These are phyloP conservation scores for Microtus montanus DNA, from an alignment of 2,113 vertebrate species.

Conservation along the genomic window DNA sequence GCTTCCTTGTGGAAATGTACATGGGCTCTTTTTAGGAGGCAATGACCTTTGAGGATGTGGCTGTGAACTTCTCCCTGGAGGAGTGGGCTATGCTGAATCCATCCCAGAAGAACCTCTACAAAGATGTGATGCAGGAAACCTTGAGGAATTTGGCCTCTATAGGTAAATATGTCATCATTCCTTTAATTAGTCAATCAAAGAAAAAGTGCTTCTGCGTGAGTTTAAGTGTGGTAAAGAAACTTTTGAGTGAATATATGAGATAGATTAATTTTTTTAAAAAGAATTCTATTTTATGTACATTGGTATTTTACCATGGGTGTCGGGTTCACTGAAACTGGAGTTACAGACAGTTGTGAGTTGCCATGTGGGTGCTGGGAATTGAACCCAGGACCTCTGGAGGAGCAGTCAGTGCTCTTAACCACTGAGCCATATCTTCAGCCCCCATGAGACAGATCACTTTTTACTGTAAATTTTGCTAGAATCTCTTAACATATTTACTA, in stretches of 20 bases:
- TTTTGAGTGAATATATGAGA: not conserved
- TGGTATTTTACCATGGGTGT: not conserved
- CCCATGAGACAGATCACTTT: not conserved
- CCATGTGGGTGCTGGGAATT: not conserved
- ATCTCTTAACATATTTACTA: not conserved
- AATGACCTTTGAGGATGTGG: slow-evolving; percentile 6
- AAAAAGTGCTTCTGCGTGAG: not conserved
- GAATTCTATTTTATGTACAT: not conserved
- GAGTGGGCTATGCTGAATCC: slow-evolving; percentile 14
- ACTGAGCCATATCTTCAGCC: not conserved
- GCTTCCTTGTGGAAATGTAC: not conserved
- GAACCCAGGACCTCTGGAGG: not conserved
- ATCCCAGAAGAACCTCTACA: slow-evolving; percentile 17
- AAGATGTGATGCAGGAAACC: slow-evolving; percentile 17
- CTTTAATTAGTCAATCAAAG: not conserved
- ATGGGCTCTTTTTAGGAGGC: not conserved
- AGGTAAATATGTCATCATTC: not conserved
- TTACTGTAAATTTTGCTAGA: not conserved
- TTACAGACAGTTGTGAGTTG: not conserved
- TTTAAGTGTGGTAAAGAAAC: not conserved
- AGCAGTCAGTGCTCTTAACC: not conserved
- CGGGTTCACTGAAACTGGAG: not conserved
- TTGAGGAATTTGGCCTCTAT: not conserved
- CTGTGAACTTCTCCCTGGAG: slow-evolving; percentile 8
- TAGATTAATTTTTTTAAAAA: not conserved